Percentiles rank a stretch among this genome's conserved stretches.
Evolutionary conservation across 2,888 invertebrate species (phyloP).

Genomic region (Papilio demoleus): DNA sequence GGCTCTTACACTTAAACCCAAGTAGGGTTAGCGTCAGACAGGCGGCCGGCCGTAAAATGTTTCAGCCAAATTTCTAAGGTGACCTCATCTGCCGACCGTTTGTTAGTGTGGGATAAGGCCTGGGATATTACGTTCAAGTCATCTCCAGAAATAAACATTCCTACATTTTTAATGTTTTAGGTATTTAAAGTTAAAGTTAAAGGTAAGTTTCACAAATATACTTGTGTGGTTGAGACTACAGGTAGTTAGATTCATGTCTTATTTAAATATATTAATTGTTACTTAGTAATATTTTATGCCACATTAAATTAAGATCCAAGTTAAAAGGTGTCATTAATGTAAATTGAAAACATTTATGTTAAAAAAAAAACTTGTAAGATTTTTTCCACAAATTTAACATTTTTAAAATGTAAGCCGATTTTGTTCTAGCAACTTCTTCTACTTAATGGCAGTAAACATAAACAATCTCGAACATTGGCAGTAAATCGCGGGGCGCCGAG

Average conservation of each 20-base stretch:
- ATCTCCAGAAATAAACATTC: too few relatives aligned
- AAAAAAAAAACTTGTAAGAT: background rate
- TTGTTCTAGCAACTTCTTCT: constrained; percentile 3
- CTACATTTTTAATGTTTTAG: too few relatives aligned
- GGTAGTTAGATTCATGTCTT: background rate
- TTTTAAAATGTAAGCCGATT: constrained; percentile 13
- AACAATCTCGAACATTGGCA: constrained; percentile 48
- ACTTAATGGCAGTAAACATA: constrained; percentile 35
- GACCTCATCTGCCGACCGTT: too few relatives aligned
- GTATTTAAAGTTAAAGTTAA: too few relatives aligned
- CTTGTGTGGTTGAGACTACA: background rate
- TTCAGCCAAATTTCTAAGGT: too few relatives aligned
- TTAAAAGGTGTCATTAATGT: background rate
- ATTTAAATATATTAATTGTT: background rate
- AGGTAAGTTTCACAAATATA: too few relatives aligned
- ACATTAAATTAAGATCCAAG: background rate
- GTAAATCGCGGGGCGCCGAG: constrained; percentile 57
- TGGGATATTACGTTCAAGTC: too few relatives aligned
- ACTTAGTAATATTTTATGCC: background rate
- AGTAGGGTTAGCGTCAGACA: too few relatives aligned
- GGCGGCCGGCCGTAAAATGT: too few relatives aligned
- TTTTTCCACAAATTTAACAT: too few relatives aligned
- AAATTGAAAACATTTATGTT: background rate
- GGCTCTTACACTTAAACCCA: too few relatives aligned
- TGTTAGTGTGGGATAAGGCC: too few relatives aligned